Conservation (phyloP, 2,113 vertebrate genomes). For the Willisornis vidua region DNA sequence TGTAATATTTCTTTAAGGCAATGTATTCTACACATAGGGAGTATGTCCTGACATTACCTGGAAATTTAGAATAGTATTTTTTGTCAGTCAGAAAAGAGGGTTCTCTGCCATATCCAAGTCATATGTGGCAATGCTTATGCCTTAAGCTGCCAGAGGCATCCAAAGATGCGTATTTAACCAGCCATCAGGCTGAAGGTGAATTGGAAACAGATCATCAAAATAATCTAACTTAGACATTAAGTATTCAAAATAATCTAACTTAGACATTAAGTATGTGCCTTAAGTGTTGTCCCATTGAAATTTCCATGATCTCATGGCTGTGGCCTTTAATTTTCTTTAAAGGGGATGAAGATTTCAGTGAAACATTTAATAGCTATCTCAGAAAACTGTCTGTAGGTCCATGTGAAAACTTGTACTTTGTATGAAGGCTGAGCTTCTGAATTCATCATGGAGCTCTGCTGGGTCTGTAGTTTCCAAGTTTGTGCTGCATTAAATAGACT, state of each 20-base stretch:
- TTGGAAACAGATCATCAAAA: neutral
- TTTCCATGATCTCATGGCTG: neutral
- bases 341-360: neutral
- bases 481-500: neutral
- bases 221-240: neutral
- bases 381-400: neutral
- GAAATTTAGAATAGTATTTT: neutral
- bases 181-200: neutral
- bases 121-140: neutral
- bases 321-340: neutral
- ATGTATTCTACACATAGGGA: neutral
- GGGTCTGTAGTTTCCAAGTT: neutral
- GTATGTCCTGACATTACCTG: neutral
- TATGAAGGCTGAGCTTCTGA: neutral
- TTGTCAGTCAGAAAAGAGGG: neutral
- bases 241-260: neutral
- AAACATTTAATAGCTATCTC: neutral
- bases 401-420: neutral
- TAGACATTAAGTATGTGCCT: neutral
- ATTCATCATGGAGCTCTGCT: neutral
- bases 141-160: neutral
- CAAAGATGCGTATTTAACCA: neutral
- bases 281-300: neutral
- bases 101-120: neutral
- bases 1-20: neutral